A percentile compares a stretch with the other conserved stretches of the same genome.
phyloP scores from a whole-genome alignment of 2,888 invertebrate species.

The Chymomyza procnemis region DNA sequence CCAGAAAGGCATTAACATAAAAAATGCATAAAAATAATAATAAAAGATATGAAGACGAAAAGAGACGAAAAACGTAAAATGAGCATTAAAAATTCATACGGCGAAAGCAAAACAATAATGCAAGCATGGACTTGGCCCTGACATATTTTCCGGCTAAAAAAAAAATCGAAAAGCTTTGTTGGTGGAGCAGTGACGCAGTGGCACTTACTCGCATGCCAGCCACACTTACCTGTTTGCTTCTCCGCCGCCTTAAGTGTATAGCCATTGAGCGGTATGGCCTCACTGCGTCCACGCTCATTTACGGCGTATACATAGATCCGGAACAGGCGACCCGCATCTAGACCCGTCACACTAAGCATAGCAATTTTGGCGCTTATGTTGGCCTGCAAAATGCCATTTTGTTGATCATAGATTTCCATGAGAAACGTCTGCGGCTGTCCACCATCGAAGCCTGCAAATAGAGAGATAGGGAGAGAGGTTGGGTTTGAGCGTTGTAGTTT shows the following conservation, averaged over 20 bases:
- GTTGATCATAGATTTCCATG: conserved; percentile 85
- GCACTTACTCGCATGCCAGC: background rate
- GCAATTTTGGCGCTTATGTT: conserved; percentile 86
- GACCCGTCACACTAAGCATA: conserved; percentile 86
- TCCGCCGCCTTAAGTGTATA: conserved; percentile 87
- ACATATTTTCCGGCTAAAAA: background rate
- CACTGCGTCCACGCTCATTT: conserved; percentile 90
- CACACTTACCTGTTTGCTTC: conserved; percentile 86
- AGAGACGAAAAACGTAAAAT: background rate
- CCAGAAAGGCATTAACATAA: conserved; percentile 51
- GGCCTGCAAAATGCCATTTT: conserved; percentile 81
- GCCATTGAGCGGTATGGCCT: conserved; percentile 84
- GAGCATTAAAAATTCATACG: conserved; percentile 33
- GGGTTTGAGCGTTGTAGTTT: background rate
- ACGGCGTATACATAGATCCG: conserved; percentile 89
- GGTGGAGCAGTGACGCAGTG: too few species aligned
- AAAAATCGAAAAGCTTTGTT: background rate
- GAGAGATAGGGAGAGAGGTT: background rate
- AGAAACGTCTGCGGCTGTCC: conserved; percentile 86
- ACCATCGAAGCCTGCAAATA: conserved; percentile 83
- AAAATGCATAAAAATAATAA: conserved; percentile 53
- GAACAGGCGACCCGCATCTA: conserved; percentile 88
- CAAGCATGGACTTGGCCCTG: background rate
- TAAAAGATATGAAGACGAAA: too few species aligned
- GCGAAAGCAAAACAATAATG: background rate